These are phyloP conservation scores for Bombylius major DNA, from an alignment of 2,888 invertebrate species.

Conservation along the genomic window DNA sequence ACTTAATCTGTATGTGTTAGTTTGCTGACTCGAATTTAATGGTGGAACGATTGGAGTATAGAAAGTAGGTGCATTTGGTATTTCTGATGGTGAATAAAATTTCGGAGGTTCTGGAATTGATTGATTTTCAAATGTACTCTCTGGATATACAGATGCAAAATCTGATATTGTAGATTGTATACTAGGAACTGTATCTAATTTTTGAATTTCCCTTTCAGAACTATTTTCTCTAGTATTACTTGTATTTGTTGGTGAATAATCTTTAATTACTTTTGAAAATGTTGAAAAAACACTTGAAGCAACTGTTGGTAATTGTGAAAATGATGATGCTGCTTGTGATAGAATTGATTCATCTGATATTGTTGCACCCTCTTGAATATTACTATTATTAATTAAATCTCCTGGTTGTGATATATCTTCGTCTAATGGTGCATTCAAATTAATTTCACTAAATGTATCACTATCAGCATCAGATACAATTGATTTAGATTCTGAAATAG, in stretches of 20 bases:
- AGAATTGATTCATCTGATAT: conserved; percentile 25
- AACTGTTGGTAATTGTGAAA: conserved; percentile 45
- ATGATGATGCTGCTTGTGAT: conserved; percentile 31
- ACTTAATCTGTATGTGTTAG: conserved; percentile 50
- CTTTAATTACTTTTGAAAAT: conserved; percentile 34
- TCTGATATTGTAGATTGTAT: background rate
- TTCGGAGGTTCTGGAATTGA: conserved; percentile 24
- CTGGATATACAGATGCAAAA: background rate
- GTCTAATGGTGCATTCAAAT: conserved; percentile 30
- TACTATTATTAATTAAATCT: conserved; percentile 16
- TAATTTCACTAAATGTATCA: conserved; percentile 39
- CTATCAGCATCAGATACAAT: conserved; percentile 33
- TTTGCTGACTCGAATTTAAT: conserved; percentile 4
- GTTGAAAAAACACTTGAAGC: conserved; percentile 52
- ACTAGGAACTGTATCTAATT: background rate
- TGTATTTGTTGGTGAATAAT: conserved; percentile 19
- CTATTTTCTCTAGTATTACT: background rate
- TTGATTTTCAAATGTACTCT: conserved; percentile 7
- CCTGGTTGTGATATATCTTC: conserved; percentile 15
- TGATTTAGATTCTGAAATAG: conserved; percentile 26
- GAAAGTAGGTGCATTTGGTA: conserved; percentile 13
- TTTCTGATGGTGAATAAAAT: conserved; percentile 30
- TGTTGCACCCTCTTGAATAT: conserved; percentile 20
- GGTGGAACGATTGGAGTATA: conserved; percentile 7
- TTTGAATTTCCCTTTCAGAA: background rate